phyloP scores from a whole-genome alignment of 2,113 vertebrate genomes.

The Daboia siamensis region DNA sequence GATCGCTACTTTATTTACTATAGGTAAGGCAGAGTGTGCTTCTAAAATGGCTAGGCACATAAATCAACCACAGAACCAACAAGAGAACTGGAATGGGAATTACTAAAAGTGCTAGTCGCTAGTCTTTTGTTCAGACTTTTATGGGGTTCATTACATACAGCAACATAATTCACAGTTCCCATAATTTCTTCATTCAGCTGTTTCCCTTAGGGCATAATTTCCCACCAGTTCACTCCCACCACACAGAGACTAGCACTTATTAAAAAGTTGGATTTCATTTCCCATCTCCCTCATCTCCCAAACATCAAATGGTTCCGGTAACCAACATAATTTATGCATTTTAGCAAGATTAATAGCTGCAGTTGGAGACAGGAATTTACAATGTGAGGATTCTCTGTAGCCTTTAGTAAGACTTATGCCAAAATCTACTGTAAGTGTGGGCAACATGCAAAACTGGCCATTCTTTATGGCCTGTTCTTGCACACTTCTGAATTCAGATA shows the following conservation, averaged over 20 bases:
- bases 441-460: neutral
- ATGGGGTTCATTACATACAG: neutral
- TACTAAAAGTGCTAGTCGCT: slow-evolving; percentile 45
- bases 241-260: neutral
- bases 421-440: neutral
- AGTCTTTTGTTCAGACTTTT: slow-evolving; percentile 33
- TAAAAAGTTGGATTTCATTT: neutral
- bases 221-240: neutral
- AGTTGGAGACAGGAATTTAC: neutral
- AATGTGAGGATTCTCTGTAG: neutral
- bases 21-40: slow-evolving; percentile 51
- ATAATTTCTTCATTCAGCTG: slow-evolving; percentile 31
- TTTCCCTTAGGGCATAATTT: neutral
- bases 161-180: slow-evolving; percentile 9
- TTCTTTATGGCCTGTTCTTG: neutral
- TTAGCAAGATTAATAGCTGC: neutral
- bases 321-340: neutral
- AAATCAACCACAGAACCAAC: slow-evolving; percentile 47
- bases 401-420: neutral
- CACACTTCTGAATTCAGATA: neutral
- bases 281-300: neutral
- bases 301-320: slow-evolving; percentile 7
- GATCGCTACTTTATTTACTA: slow-evolving; percentile 48
- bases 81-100: slow-evolving; percentile 39
- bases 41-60: slow-evolving; percentile 42